Conservation (phyloP, 1,140 invertebrate genomes). For the Psilanteris sp. region DNA sequence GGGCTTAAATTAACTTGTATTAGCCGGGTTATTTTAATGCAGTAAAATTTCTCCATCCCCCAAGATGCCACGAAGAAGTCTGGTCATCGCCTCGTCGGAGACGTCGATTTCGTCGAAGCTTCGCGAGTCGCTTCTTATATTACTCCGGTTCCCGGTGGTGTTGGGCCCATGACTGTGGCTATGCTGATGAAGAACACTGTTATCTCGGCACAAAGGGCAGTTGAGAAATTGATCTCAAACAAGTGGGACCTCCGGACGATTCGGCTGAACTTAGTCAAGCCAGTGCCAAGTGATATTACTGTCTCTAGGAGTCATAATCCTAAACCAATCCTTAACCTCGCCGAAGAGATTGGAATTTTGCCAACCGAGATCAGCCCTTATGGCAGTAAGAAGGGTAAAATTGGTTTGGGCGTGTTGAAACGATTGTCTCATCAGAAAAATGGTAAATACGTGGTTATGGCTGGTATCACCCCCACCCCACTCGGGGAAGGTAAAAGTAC, state of each 20-base stretch:
- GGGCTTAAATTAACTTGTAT: too few species aligned
- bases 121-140: conserved; percentile 90
- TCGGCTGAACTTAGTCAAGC: conserved; percentile 81
- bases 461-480: conserved; percentile 97
- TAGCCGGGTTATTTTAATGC: too few species aligned
- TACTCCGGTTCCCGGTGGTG: conserved; percentile 98
- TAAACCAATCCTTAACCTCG: conserved; percentile 89
- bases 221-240: conserved; percentile 79
- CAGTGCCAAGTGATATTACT: conserved; percentile 93
- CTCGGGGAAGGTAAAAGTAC: conserved; percentile 99
- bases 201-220: conserved; percentile 85
- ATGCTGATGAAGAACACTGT: conserved; percentile 99
- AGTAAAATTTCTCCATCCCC: too few species aligned
- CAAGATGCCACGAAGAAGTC: conserved; percentile 91
- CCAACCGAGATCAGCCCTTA: conserved; percentile 92
- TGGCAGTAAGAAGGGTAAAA: conserved; percentile 97
- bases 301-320: conserved; percentile 93
- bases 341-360: conserved; percentile 91
- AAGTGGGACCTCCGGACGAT: conserved; percentile 85
- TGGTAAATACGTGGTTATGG: conserved; percentile 97
- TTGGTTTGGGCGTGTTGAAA: conserved; percentile 90
- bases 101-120: conserved; percentile 94
- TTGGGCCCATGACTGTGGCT: conserved; percentile 99
- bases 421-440: conserved; percentile 84
- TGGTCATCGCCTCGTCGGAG: conserved; percentile 94